Percentiles rank a stretch among this genome's conserved stretches.
These are phyloP conservation scores for Hylaea fasciaria DNA, from an alignment of 2,888 invertebrate species.

Conservation along the genomic window DNA sequence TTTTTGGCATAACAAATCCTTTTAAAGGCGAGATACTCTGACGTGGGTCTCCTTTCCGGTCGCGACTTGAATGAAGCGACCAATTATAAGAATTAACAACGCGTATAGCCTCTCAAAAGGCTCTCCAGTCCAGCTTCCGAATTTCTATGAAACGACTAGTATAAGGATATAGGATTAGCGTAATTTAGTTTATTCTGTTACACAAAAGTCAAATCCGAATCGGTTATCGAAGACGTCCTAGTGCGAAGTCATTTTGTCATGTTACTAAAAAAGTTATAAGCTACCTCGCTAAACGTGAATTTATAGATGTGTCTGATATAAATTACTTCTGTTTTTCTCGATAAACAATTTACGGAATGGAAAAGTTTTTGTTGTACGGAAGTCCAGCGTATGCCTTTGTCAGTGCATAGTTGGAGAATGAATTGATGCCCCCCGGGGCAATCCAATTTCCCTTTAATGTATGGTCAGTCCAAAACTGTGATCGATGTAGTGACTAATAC, in stretches of 20 bases:
- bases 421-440: constrained; percentile 65
- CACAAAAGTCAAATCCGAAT: constrained; percentile 45
- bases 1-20: constrained; percentile 75
- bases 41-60: constrained; percentile 81
- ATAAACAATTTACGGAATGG: constrained; percentile 52
- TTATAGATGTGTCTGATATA: constrained; percentile 39
- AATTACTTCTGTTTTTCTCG: constrained; percentile 44
- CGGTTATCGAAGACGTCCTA: constrained; percentile 43
- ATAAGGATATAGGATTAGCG: constrained; percentile 70
- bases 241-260: constrained; percentile 43
- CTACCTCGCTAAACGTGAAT: constrained; percentile 1
- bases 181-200: constrained; percentile 64
- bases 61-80: constrained; percentile 66
- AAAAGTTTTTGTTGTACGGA: constrained; percentile 57
- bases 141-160: constrained; percentile 70
- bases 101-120: constrained; percentile 63
- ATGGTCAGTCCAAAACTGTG: constrained; percentile 53
- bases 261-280: constrained; percentile 36
- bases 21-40: constrained; percentile 70
- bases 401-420: constrained; percentile 45
- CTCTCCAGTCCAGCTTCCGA: constrained; percentile 74
- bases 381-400: constrained; percentile 65
- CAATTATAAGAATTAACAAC: constrained; percentile 78
- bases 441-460: constrained; percentile 65
- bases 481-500: constrained; percentile 48